These are phyloP conservation scores for Cyprinella venusta DNA, from an alignment of 2,797 vertebrate genomes.

Conservation along the genomic window DNA sequence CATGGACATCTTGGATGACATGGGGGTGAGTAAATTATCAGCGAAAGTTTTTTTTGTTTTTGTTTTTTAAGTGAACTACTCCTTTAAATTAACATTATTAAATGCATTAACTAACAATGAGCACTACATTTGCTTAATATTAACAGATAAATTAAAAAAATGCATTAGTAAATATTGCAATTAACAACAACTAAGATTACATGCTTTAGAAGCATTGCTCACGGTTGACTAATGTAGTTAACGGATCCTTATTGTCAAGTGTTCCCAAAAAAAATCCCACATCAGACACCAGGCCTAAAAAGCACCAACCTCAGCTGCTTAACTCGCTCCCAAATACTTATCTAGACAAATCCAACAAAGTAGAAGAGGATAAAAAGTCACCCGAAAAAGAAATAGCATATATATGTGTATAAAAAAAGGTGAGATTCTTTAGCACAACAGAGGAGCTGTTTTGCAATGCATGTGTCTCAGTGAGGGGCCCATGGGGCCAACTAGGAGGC, in stretches of 20 bases:
- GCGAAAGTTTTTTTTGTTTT: too few species aligned
- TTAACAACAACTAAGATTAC: not conserved
- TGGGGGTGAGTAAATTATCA: too few species aligned
- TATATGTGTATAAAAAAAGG: conserved; percentile 60
- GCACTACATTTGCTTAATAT: not conserved
- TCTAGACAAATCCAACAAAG: conserved; percentile 73
- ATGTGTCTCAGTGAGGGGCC: conserved; percentile 79
- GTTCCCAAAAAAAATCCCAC: conserved; percentile 17
- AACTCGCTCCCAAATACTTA: conserved; percentile 71
- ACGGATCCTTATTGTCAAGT: not conserved
- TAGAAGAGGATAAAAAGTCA: conserved; percentile 67
- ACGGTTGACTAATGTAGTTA: not conserved
- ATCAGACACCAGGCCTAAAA: conserved; percentile 36
- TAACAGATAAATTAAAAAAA: not conserved
- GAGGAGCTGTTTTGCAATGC: conserved; percentile 87
- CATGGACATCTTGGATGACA: too few species aligned
- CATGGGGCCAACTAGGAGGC: conserved; percentile 87
- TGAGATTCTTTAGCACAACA: conserved; percentile 84
- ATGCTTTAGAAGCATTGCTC: not conserved
- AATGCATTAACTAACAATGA: not conserved
- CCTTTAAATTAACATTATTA: not conserved
- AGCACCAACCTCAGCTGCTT: conserved; percentile 61
- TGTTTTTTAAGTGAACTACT: too few species aligned
- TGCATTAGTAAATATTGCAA: not conserved
- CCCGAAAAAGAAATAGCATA: conserved; percentile 67